Evolutionary conservation across 2,113 vertebrate genomes (phyloP).

Genomic region (Macaca fascicularis): T2T-MFA8v1.1 NC_088377.1:86749001-86749500

Average conservation of each 20-base stretch:
- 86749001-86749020: neutral
- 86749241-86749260: neutral
- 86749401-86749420: too few relatives aligned
- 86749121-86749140: neutral
- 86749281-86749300: too few relatives aligned
- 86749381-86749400: too few relatives aligned
- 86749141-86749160: neutral
- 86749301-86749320: accelerated
- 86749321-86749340: too few relatives aligned
- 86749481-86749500: too few relatives aligned
- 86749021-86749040: neutral
- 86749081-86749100: neutral
- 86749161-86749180: neutral
- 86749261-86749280: accelerated
- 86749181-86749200: neutral
- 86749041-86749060: neutral
- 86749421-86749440: too few relatives aligned
- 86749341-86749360: too few relatives aligned
- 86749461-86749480: too few relatives aligned
- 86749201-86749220: neutral
- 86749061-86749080: neutral
- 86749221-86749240: neutral
- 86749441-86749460: too few relatives aligned
- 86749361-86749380: too few relatives aligned
- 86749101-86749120: neutral